phyloP scores from a whole-genome alignment of 1,140 invertebrate species.

The Lanistes nyassanus region DNA sequence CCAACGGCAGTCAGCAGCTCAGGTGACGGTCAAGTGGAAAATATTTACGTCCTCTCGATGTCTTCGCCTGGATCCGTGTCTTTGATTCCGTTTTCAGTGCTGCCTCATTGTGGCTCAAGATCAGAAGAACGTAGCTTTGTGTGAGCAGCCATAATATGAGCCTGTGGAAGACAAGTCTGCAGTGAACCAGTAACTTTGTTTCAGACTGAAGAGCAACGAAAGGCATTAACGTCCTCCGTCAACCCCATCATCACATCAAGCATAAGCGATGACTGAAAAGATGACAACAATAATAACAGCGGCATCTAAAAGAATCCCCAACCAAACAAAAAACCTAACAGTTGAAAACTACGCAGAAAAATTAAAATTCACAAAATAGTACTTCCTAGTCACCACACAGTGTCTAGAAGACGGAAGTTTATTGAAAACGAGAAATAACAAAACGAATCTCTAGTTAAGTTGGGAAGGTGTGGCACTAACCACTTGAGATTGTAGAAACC shows the following conservation, averaged over 20 bases:
- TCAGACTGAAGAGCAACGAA: background rate
- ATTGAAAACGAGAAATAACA: background rate
- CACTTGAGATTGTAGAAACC: too few relatives aligned
- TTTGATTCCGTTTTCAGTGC: background rate
- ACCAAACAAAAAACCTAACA: background rate
- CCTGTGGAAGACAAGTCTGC: background rate
- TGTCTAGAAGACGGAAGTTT: background rate
- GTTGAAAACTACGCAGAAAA: background rate
- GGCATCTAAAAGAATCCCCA: background rate
- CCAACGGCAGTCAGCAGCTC: too few relatives aligned
- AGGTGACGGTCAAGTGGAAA: too few relatives aligned
- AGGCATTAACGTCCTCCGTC: background rate
- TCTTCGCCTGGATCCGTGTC: background rate
- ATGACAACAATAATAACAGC: constrained; percentile 11
- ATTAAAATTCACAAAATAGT: background rate
- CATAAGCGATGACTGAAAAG: constrained; percentile 1
- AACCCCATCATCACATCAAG: background rate
- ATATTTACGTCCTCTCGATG: background rate
- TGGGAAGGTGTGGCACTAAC: too few relatives aligned
- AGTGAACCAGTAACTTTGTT: background rate
- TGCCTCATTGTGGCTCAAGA: background rate
- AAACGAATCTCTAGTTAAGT: too few relatives aligned
- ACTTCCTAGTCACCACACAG: background rate
- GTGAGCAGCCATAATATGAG: background rate
- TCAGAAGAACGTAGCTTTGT: constrained; percentile 3